Evolutionary conservation across 2,797 vertebrate genomes (phyloP), one percentile per base, ranked within the genome.

Genomic region (Semaprochilodus insignis): DNA sequence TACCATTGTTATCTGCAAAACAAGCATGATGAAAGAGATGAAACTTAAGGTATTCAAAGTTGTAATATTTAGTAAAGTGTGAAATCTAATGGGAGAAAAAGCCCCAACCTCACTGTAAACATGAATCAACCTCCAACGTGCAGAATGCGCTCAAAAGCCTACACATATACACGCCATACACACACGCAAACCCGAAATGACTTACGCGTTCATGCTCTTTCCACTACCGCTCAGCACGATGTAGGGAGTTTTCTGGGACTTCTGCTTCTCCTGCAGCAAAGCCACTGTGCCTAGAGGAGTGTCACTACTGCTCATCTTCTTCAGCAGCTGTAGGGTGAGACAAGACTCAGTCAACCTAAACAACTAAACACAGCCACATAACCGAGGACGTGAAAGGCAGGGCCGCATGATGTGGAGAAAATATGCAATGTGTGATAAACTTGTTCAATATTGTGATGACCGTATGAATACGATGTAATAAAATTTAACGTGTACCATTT

Each of bases 301-400:
- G 81, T 98, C 97, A 0, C 97, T 98, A 87, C 97, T 98, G 91
- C 97, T 98, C 97, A 98, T 98, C 92, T 97, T 98, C 91, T 97
- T 98, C 93, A 98, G 92, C 88, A 98, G 94, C 76, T 96, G 89
- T n/a, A 52, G 27, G 15, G 54, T 2, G 13, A 74, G 70, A 40
- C 5, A 77, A 36, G 27, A 16, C 69, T 74, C n/a, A 74, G n/a
- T 78, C 51, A 48, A 21, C 21, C 15, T 11, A 57, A 34, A 44
- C 16, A 73, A 17, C 31, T 27, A 25, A 36, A 65, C 17, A 65
- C 17, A 52, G 14, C 21, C 19, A 2, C 15, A 36, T 2, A 63
- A 36, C 19, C 3, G 6, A 7, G 36, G 4, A 6, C n/a, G 36
- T 14, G n/a, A 17, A 44, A 14, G 8, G 17, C n/a, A 44, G 11